phyloP scores from a whole-genome alignment of 2,113 vertebrate genomes.

The Trochalopteron elliotii region DNA sequence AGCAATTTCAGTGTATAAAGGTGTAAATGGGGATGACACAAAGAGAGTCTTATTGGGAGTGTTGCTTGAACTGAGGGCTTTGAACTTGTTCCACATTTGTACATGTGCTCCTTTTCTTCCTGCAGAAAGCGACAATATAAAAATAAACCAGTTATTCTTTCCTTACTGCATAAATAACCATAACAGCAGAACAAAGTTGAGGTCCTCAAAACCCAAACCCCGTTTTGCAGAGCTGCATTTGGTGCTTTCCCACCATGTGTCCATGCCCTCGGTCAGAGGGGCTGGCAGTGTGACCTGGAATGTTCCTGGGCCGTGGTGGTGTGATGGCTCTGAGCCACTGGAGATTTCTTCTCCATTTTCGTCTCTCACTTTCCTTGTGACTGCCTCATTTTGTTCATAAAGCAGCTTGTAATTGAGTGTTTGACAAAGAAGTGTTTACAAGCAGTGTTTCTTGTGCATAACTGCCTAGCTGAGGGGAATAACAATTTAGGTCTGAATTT shows the following conservation, averaged over 20 bases:
- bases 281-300: not conserved
- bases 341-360: not conserved
- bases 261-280: not conserved
- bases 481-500: constrained; percentile 60
- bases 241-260: accelerated
- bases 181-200: not conserved
- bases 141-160: not conserved
- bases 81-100: not conserved
- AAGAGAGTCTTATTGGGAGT: not conserved
- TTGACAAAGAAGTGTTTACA: constrained; percentile 67
- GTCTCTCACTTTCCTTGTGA: not conserved
- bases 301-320: accelerated
- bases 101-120: not conserved
- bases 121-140: not conserved
- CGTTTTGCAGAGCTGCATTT: not conserved
- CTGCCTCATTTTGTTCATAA: constrained; percentile 59
- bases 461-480: constrained; percentile 68
- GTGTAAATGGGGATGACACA: not conserved
- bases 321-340: not conserved
- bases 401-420: constrained; percentile 65
- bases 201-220: not conserved
- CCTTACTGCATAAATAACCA: not conserved
- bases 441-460: constrained; percentile 54
- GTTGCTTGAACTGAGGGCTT: not conserved
- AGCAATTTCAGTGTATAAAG: not conserved